Evolutionary conservation across 2,888 invertebrate genomes (phyloP).

Genomic region (Mycalesis mineus): DNA sequence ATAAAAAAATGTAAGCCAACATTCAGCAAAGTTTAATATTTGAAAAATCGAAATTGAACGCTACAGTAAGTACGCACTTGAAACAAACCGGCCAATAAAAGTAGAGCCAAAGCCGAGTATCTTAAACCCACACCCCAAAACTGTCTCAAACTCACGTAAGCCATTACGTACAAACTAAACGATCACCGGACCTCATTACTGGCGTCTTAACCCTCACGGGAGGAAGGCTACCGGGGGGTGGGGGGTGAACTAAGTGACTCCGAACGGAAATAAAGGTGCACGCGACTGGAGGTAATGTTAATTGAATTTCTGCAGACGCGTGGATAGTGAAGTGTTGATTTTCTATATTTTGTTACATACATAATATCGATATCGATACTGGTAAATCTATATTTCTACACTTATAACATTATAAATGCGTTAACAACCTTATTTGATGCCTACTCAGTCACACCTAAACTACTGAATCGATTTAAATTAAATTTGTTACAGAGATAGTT

Average conservation of each 20-base stretch:
- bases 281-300: constrained; percentile 80
- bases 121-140: constrained; percentile 28
- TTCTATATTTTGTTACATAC: not conserved
- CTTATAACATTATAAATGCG: too few species aligned
- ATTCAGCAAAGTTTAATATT: too few species aligned
- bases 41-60: too few species aligned
- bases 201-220: constrained; percentile 50
- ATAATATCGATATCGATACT: constrained; percentile 24
- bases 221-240: constrained; percentile 27
- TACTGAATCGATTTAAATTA: too few species aligned
- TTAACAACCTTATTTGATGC: too few species aligned
- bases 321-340: constrained; percentile 43
- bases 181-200: constrained; percentile 76
- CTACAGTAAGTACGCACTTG: constrained; percentile 6
- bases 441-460: too few species aligned
- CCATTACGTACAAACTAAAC: constrained; percentile 76
- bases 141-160: constrained; percentile 59
- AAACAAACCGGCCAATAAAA: constrained; percentile 25
- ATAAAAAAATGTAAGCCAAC: not conserved
- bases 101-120: constrained; percentile 27
- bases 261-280: constrained; percentile 79
- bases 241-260: constrained; percentile 67
- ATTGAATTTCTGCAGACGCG: constrained; percentile 78
- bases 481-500: too few species aligned
- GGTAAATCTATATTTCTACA: not conserved